Base-by-base conservation (phyloP, 1,140 invertebrate species). In the Cydia splendana region DNA sequence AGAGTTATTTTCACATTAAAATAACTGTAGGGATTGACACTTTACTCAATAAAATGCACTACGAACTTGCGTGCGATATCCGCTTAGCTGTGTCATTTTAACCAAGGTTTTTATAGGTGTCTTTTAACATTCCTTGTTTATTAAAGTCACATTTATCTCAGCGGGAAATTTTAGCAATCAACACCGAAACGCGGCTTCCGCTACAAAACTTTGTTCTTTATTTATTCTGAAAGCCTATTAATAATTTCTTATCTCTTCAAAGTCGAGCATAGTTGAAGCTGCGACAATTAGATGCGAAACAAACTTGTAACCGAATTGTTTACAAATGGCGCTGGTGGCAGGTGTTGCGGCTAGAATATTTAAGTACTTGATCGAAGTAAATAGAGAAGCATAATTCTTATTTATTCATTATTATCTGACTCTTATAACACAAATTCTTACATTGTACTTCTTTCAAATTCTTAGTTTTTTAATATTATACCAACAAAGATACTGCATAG, bases 171-270 rank as follows among this genome's bases (percentile, higher is more conserved):
- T 62, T 24, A 24, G 57, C 7, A 24, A 24, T 62, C 57, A 62
- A 62, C 57, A 62, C 18, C 18, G 57, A 0, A 20, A 62, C 20
- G 20, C 57, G 7, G 57, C 9, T 24, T 24, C 57, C 20, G n/a
- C 51, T 51, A n/a, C 18, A 20, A 62, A 62, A 62, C 57, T 62
- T 62, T 24, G 57, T n/a, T 62, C 57, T 62, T 62, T 24, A 62
- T 62, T 62, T 62, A 62, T 62, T 20, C 67, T 38, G 15, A 71
- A 71, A 71, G 65, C 34, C 34, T 45, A 71, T 71, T 71, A 42
- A 71, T 71, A 71, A 71, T 71, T 71, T 38, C 67, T 71, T 71
- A 71, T 71, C 67, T 45, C 34, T n/a, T 62, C 15, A 71, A 71
- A 71, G 67, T 71, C 18, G 34, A 45, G 15, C n/a, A 71, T 71